Evolutionary conservation across 2,113 vertebrate genomes (phyloP), one percentile per base, ranked within the genome.

Genomic region (Megalops atlanticus): DNA sequence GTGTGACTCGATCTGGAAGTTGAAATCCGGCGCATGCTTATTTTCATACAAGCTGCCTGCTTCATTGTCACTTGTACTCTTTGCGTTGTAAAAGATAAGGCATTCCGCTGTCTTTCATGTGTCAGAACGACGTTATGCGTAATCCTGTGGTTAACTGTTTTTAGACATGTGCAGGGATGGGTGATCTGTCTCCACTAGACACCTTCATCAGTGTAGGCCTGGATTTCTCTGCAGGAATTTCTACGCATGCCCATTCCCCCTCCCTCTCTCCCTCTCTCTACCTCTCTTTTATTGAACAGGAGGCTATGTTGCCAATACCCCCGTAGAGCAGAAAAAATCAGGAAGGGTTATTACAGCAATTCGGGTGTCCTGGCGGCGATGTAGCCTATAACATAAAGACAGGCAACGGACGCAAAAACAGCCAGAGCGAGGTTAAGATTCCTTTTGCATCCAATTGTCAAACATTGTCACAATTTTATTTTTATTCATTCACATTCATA

Each of bases 191-290:
- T n/a, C n/a, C 6, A 49, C 21, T n/a, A n/a, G 21, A 58, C 21
- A 24, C 4, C 24, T 24, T n/a, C 3, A 24, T 58, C n/a, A 58
- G 52, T 15, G 52, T 18, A 58, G 24, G 4, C 21, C 58, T 64
- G n/a, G 6, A 64, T 75, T 78, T 74, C 68, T 80, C 81, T 41
- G 78, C 78, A 82, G 81, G 74, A 79, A 76, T 54, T 47, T 27
- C 33, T 27, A 73, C 84, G 84, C 84, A 85, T 81, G 84, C 73
- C 40, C 84, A 71, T 45, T 45, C 31, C 38, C 21, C 27, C 27
- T 24, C 21, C 8, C 52, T 14, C 24, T 12, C 49, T 10, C 38
- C 11, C 35, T 16, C n/a, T 27, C 74, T 10, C 68, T 31, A 5
- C 54, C 75, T 6, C 64, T 33, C 76, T 6, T 33, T 31, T 64